Percentiles rank a stretch among this genome's conserved stretches.
These are phyloP conservation scores for Pseudopleuronectes americanus DNA, from an alignment of 2,797 vertebrate species.

Conservation along the genomic window DNA sequence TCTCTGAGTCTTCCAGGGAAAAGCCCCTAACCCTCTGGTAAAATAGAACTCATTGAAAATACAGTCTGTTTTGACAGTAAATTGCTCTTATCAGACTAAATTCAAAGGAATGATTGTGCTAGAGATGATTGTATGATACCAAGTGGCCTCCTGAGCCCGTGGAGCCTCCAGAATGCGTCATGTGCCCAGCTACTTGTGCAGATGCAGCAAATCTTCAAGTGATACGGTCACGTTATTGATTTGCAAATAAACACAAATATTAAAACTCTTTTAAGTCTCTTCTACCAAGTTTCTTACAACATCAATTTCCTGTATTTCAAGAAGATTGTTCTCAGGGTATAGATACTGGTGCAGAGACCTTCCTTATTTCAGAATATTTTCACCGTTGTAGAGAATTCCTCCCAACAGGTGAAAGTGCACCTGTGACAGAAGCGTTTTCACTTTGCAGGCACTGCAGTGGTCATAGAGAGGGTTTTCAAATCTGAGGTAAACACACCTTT, in stretches of 20 bases:
- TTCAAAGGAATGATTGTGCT: neutral
- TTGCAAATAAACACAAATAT: neutral
- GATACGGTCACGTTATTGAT: neutral
- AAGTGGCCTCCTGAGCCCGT: no score
- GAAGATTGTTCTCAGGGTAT: neutral
- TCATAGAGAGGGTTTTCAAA: slow-evolving; percentile 19
- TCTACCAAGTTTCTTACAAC: neutral
- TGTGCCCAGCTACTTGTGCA: neutral
- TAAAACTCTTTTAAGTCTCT: neutral
- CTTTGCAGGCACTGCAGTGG: neutral
- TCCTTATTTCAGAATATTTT: neutral
- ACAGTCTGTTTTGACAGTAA: neutral
- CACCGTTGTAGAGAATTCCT: neutral
- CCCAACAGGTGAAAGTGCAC: neutral
- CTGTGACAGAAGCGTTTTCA: neutral
- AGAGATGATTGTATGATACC: neutral
- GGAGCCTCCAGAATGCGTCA: neutral
- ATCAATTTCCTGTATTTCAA: neutral
- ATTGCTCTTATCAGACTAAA: neutral
- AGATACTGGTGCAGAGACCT: neutral
- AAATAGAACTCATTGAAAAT: neutral
- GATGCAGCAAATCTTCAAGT: neutral
- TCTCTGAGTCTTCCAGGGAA: slow-evolving; percentile 16
- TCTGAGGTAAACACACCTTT: slow-evolving; percentile 10
- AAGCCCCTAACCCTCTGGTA: slow-evolving; percentile 7